Evolutionary conservation across 2,888 invertebrate genomes (phyloP), one percentile per base, ranked within the genome.

Genomic region (Ctena decussata): DNA sequence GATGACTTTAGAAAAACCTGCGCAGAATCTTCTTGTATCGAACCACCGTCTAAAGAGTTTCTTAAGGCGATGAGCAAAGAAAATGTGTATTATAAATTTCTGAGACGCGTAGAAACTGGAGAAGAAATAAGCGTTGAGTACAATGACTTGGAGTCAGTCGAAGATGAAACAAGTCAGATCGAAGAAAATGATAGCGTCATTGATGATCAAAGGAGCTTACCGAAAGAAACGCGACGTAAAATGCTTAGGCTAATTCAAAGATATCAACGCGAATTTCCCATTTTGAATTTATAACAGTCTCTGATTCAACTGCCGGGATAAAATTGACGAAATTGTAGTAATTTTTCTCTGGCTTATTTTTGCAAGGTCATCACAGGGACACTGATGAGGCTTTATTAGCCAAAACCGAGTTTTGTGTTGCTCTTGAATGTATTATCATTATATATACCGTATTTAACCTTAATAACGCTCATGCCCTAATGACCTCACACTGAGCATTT

Each of bases 31-130:
- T 3, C 18, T 49, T 11, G 5, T 49, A 21, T 21, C 24, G 76
- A 81, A 71, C 81, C 70, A 15, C 53, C 71, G n/a, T 81, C 81
- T 3, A 32, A 21, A 27, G 76, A 81, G 30, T 81, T 81, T 71
- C 6, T 76, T 5, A n/a, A 60, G 0, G 71, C 76, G 15, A 70
- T 81, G 18, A 27, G 39, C 21, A 81, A 60, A 70, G 81, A 70
- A 76, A 76, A 81, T 39, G 71, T 71, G 8, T 76, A n/a, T 21
- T 57, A 76, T 44, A 5, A 11, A 15, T 49, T 49, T 11, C 21
- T 49, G n/a, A 49, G 21, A 21, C 49, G 49, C 49, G 21, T 49
- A 21, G 18, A 49, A 49, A 49, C 49, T 3, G 3, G 3, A 3
- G 21, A 49, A 8, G 18, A 21, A 49, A 49, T 49, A 11, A 21